Percentiles rank a stretch among this genome's conserved stretches.
Evolutionary conservation across 2,888 invertebrate genomes (phyloP).

Genomic region (Stenolophus ochropezus): DNA sequence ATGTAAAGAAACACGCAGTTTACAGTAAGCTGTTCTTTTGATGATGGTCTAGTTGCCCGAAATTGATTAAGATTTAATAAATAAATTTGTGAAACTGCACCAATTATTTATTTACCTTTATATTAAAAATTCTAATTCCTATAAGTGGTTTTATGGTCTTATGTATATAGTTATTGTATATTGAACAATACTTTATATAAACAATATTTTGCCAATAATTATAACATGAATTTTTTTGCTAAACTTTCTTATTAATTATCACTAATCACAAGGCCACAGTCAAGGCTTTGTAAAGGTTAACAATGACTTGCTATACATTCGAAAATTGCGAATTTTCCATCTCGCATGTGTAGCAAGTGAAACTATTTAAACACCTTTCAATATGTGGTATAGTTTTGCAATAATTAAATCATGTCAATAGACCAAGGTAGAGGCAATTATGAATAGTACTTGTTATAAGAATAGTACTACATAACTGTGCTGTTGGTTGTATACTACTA

Average conservation of each 20-base stretch:
- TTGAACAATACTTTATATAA: background rate
- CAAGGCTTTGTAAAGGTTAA: conserved; percentile 25
- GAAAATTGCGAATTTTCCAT: background rate
- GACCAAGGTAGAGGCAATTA: background rate
- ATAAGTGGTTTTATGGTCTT: too few relatives aligned
- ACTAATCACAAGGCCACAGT: conserved; percentile 3
- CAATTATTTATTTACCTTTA: too few relatives aligned
- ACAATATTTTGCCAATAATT: background rate
- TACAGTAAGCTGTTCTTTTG: too few relatives aligned
- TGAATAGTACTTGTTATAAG: background rate
- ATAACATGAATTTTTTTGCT: background rate
- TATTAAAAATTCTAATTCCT: too few relatives aligned
- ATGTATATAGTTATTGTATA: too few relatives aligned
- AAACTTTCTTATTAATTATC: background rate
- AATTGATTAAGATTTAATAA: too few relatives aligned
- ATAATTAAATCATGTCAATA: conserved; percentile 16
- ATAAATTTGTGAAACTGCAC: too few relatives aligned
- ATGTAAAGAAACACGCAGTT: too few relatives aligned
- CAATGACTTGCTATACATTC: conserved; percentile 8
- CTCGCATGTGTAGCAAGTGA: background rate
- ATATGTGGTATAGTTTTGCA: background rate
- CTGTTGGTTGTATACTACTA: too few relatives aligned
- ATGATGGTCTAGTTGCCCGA: too few relatives aligned
- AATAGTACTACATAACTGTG: too few relatives aligned
- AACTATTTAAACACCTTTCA: background rate